Evolutionary conservation across 2,888 invertebrate genomes (phyloP), one percentile per base, ranked within the genome.

Genomic region (Drosophila pegasa): DNA sequence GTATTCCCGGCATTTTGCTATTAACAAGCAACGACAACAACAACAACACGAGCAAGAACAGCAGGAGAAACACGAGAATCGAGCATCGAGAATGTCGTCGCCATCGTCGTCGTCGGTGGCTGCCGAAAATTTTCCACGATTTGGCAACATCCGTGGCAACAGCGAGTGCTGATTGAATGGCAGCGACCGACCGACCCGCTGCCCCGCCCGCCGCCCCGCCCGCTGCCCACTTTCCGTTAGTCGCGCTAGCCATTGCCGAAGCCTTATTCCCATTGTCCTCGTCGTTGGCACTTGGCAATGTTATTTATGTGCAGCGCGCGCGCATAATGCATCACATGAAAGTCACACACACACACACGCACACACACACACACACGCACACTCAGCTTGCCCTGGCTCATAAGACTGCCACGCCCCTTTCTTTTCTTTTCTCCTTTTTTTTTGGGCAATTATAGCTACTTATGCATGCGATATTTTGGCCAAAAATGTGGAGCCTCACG

Each of bases 101-200:
- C 52, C 52, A 29, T 37, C 40, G 31, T 37, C 50, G 43, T 52
- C 47, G 41, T 55, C 25, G 59, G 55, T 55, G 43, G 60, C 51
- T 79, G 74, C 78, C 82, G 78, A 80, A 82, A 78, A 78, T 71
- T 69, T 79, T 76, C 73, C 80, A 79, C 77, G 78, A 80, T 71
- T 73, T 71, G 73, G 74, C 77, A 75, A 77, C 58, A 77, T 66
- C 72, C 74, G 77, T 72, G 74, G 74, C 67, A 77, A 55, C 60
- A 60, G 56, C 72, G 58, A 66, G 47, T 63, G 66, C 56, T 74
- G 74, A 74, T 74, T 74, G 78, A 74, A 72, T 58, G 78, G 33
- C 58, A 37, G 16, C 66, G 50, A 6, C 31, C 29, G 50, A 6
- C 31, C 29, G 37, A 31, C 55, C n/a, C 45, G 29, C 20, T 60